Conservation (phyloP, 2,113 vertebrate genomes). For the Ceratotherium simum region DNA sequence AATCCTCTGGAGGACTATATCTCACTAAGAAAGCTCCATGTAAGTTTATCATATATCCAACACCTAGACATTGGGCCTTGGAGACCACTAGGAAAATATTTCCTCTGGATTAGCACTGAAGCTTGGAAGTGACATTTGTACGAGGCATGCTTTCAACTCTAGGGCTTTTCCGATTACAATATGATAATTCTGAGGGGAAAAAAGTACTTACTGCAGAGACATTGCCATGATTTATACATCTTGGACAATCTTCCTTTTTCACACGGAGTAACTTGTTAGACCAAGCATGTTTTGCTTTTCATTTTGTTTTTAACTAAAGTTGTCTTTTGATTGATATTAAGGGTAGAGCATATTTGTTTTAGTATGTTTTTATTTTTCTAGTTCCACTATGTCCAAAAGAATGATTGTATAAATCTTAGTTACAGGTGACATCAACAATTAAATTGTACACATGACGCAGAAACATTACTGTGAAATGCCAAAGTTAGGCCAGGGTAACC, state of each 20-base stretch:
- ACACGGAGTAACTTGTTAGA: slow-evolving; percentile 50
- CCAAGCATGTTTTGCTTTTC: slow-evolving; percentile 10
- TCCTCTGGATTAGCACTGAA: slow-evolving; percentile 89
- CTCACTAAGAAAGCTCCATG: slow-evolving; percentile 87
- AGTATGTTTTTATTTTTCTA: slow-evolving; percentile 35
- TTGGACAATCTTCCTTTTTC: slow-evolving; percentile 64
- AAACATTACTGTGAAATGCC: not conserved
- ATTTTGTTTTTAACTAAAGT: slow-evolving; percentile 9
- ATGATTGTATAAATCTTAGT: not conserved
- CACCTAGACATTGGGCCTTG: slow-evolving; percentile 89
- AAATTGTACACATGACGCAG: not conserved
- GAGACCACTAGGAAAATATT: slow-evolving; percentile 89
- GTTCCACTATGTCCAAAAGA: not conserved
- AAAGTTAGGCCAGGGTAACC: not conserved
- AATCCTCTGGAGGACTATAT: slow-evolving; percentile 87
- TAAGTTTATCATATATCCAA: slow-evolving; percentile 91
- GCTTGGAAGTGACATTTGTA: slow-evolving; percentile 87
- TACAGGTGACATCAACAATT: not conserved
- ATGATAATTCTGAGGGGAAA: slow-evolving; percentile 84
- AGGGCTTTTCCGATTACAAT: slow-evolving; percentile 83
- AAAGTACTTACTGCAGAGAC: slow-evolving; percentile 76
- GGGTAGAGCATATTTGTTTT: not conserved
- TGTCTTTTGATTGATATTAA: slow-evolving; percentile 7
- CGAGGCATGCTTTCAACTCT: slow-evolving; percentile 77
- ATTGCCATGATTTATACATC: slow-evolving; percentile 79